Evolutionary conservation across 2,888 invertebrate genomes (phyloP), one percentile per base, ranked within the genome.

Genomic region (Rhamphomyia laevipes): DNA sequence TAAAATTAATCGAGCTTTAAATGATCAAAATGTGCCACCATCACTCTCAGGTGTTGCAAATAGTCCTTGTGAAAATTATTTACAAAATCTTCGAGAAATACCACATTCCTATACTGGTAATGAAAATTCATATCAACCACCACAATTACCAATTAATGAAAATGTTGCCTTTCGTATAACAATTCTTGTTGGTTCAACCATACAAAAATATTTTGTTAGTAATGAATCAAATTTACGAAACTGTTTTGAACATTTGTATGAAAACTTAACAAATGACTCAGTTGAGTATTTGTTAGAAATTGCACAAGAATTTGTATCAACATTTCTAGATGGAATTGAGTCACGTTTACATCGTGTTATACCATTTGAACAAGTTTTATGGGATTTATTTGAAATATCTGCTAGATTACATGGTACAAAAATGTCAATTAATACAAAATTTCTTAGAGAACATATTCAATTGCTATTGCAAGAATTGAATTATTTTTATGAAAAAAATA

Each of bases 21-120:
- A 50, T 27, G 16, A 46, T 21, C 48, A 51, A 18, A 61, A 59
- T 3, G 54, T 67, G 1, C 60, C 62, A 7, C 59, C 62, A 30
- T 51, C 60, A 3, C 66, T 66, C 44, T 62, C 59, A 0, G 18
- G 54, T 7, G 54, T 59, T 18, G 65, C 62, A 1, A 47, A 58
- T 37, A 60, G 60, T 27, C 46, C 53, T 7, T 66, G 66, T 9
- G 52, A 61, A 4, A 58, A 62, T 54, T 27, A 27, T 27, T 27
- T 27, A 27, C 7, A 6, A 27, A 27, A 27, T 27, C 23, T 27
- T 27, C 23, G 23, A 4, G 7, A 27, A 7, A 27, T 27, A 27
- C 23, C 23, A 27, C 4, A 4, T 6, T 4, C 23, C 2, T 27
- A 27, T 27, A 27, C 23, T 7, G 23, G 23, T 27, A 27, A 27